Base-by-base conservation (phyloP, 1,140 invertebrate genomes). In the Sipha flava region DNA sequence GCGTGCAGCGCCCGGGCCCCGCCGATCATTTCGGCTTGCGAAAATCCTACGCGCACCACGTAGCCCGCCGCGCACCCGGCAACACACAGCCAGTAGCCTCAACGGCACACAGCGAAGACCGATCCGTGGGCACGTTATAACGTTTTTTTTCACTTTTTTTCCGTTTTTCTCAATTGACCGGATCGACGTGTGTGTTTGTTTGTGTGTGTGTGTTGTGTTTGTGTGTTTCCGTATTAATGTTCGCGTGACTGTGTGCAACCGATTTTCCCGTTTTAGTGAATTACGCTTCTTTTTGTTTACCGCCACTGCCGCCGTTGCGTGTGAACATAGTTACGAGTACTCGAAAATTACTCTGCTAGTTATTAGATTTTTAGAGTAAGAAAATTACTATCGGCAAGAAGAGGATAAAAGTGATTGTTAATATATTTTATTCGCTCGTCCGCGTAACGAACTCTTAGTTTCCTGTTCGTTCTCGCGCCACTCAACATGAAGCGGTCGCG, bases 1-100 rank as follows among this genome's bases (percentile, higher is more conserved):
- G 72, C 72, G 72, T 77, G 72, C 47, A 77, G 72, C 72, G 72
- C 72, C 72, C 72, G 72, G 72, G 72, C 72, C 72, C 72, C 72
- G 72, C 72, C 72, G 72, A 77, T 77, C 72, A 77, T 77, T 77
- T 77, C 52, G 73, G 52, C 52, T 77, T 29, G 73, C 73, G 73
- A 77, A 77, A 77, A 77, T 77, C 73, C 73, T 77, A 77, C 73
- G 73, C 52, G 34, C 34, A 43, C 73, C 73, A 77, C 73, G 73
- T 77, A 43, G 49, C 14, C 52, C 34, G 73, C 34, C 73, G 73
- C 52, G 52, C 73, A 77, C 73, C 52, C 73, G 73, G 73, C 52
- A 59, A 21, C 52, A 12, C 16, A 77, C 73, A 26, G 52, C 52
- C 34, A 77, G 73, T 77, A 57, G 73, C 73, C 21, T 31, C 49